phyloP scores from a whole-genome alignment of 2,113 vertebrate genomes.

The Grantiella picta region DNA sequence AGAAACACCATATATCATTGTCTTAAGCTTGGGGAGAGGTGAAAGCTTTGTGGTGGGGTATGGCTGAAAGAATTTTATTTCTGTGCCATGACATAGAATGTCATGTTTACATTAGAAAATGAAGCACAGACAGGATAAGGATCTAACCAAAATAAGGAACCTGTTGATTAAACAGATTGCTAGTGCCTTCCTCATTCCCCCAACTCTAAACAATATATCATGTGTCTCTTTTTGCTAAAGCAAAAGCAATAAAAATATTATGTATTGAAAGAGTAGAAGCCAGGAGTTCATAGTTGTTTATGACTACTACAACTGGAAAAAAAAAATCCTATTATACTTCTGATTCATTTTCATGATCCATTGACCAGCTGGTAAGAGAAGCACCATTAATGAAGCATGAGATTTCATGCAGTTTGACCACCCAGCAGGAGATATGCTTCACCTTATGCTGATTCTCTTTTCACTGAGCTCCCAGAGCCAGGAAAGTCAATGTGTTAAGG shows the following conservation, averaged over 20 bases:
- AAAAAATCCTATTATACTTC: slow-evolving; percentile 30
- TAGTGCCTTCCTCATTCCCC: not conserved
- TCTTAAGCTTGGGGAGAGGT: not conserved
- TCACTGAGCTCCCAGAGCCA: not conserved
- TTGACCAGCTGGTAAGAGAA: slow-evolving; percentile 71
- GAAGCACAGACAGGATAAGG: not conserved
- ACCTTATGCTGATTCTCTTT: slow-evolving; percentile 62
- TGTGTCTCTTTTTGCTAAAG: not conserved
- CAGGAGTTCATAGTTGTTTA: slow-evolving; percentile 63
- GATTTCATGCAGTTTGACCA: slow-evolving; percentile 59
- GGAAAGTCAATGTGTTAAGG: slow-evolving; percentile 38
- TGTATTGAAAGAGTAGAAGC: not conserved
- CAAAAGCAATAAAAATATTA: slow-evolving; percentile 7
- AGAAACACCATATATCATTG: not conserved
- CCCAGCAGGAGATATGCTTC: slow-evolving; percentile 39
- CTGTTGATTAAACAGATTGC: not conserved
- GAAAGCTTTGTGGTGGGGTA: not conserved
- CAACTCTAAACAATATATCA: not conserved
- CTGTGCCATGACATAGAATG: not conserved
- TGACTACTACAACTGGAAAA: slow-evolving; percentile 27
- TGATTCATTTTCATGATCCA: slow-evolving; percentile 72
- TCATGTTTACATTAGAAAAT: not conserved
- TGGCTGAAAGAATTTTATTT: not conserved
- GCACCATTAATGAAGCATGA: slow-evolving; percentile 73
- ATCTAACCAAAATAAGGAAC: not conserved